Base-by-base conservation (phyloP, 2,888 invertebrate species). In the Camptogramma bilineatum region DNA sequence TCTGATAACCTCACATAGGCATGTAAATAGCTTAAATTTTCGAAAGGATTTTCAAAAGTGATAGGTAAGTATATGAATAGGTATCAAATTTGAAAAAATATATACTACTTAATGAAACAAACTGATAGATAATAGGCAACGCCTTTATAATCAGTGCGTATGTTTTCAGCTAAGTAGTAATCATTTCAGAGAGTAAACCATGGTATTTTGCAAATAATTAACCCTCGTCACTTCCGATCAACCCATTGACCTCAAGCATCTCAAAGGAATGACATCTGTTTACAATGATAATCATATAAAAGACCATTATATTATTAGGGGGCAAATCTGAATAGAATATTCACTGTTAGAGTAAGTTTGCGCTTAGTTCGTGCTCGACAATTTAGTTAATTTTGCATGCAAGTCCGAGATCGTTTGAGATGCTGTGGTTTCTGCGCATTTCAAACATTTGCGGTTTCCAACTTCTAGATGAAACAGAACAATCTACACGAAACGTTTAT, bases 401-500 rank as follows among this genome's bases (percentile, higher is more conserved):
- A 34, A 8, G 10, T 9, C 0, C 34, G 10, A 34, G 10, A 34
- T 34, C 34, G 10, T 9, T 3, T 34, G 9, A 34, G 24, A 24
- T 24, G 24, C 24, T 4, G 24, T 24, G 24, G 24, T 24, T 24
- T 24, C 34, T 8, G 34, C 10, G 9, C 47, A 19, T n/a, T 47
- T 16, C 52, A 34, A 46, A 16, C 19, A 18, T 52, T 19, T 39
- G 51, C 21, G 31, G 52, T 47, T 52, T 53, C 47, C 52, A 60
- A 60, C 59, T 34, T 46, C 59, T 19, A 10, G 7, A 10, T 34
- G 34, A 10, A 34, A 34, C 34, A 34, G 10, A 34, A 34, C 34
- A 34, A 34, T 34, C 9, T 34, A 9, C 10, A 2, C 34, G 9
- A 34, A 34, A 10, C 24, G 2, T 24, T 9, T 34, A 34, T 10